Evolutionary conservation across 2,113 vertebrate species (phyloP), one percentile per base, ranked within the genome.

Genomic region (Formicarius rufipectus): DNA sequence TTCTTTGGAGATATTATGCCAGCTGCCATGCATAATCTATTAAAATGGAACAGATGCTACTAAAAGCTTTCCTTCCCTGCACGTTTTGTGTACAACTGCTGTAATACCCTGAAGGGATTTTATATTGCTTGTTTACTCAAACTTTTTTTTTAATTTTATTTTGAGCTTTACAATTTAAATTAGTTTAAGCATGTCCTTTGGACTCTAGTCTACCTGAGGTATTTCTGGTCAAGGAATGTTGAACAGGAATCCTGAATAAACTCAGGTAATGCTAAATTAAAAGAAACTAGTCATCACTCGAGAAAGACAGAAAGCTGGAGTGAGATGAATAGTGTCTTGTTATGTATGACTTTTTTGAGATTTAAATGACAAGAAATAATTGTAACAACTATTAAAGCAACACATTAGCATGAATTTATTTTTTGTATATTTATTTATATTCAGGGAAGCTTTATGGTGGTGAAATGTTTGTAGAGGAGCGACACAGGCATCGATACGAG

Each of bases 401-500:
- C 15, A 44, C 33, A 21, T 40, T 24, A 12, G 20, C 50, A 49
- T 84, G 76, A 49, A 77, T 73, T 79, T 60, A 5, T 87, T 90
- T 93, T 37, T 63, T 89, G 40, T 63, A n/a, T n/a, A n/a, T n/a
- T n/a, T n/a, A n/a, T 97, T 12, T 96, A 24, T 96, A 84, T 96
- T 94, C 76, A 98, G 98, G 90, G 72, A 98, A 98, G 68, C 98
- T 98, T 64, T 98, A 98, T 73, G 97, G 97, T 28, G 96, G 97
- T 83, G 97, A 97, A 79, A 73, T 53, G 33, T 98, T 97, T 88
- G 83, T 98, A 80, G 98, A 98, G 95, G 98, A 98, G 93, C 97
- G 98, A 73, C 98, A 98, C 87, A 97, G 98, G 71, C 98, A 98
- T 96, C 97, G 98, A 7, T 98, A 98, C 23, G 98, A 98, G 97